Evolutionary conservation across 2,888 invertebrate genomes (phyloP).

Genomic region (Cyclophora albipunctata): DNA sequence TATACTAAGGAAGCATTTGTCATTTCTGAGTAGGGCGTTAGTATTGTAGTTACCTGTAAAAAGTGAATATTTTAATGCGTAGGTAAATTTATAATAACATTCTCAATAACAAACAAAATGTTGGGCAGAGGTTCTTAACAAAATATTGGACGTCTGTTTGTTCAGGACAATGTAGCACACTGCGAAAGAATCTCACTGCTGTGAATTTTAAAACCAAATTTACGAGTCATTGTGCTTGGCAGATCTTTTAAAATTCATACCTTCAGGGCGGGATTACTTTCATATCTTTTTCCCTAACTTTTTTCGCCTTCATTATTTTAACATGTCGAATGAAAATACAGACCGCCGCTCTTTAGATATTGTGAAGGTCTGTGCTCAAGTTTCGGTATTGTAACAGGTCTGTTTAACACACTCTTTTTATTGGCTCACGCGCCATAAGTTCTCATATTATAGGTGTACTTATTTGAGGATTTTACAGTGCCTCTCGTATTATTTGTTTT

Average conservation of each 20-base stretch:
- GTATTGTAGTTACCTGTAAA: too few relatives aligned
- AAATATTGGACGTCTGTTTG: slow-evolving; percentile 2
- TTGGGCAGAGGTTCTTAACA: not conserved
- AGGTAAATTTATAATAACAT: too few relatives aligned
- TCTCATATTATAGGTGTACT: too few relatives aligned
- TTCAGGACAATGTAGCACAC: slow-evolving; percentile 3
- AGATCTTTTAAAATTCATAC: slow-evolving; percentile 21
- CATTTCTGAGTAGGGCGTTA: too few relatives aligned
- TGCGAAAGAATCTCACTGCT: slow-evolving; percentile 8
- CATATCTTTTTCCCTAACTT: slow-evolving; percentile 14
- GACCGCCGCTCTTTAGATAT: not conserved
- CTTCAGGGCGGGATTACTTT: slow-evolving; percentile 8
- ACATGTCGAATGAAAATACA: slow-evolving; percentile 2
- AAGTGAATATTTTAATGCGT: too few relatives aligned
- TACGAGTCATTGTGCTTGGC: slow-evolving; percentile 18
- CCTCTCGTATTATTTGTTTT: too few relatives aligned
- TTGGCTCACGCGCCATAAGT: too few relatives aligned
- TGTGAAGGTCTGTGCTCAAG: not conserved
- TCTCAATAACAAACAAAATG: too few relatives aligned
- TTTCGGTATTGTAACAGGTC: not conserved
- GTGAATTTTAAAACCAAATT: slow-evolving; percentile 22
- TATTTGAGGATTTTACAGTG: too few relatives aligned
- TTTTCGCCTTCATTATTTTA: slow-evolving; percentile 15
- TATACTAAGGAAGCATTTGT: too few relatives aligned
- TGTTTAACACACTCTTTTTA: too few relatives aligned